Evolutionary conservation across 2,888 invertebrate species (phyloP).

Genomic region (Idaea biselata): DNA sequence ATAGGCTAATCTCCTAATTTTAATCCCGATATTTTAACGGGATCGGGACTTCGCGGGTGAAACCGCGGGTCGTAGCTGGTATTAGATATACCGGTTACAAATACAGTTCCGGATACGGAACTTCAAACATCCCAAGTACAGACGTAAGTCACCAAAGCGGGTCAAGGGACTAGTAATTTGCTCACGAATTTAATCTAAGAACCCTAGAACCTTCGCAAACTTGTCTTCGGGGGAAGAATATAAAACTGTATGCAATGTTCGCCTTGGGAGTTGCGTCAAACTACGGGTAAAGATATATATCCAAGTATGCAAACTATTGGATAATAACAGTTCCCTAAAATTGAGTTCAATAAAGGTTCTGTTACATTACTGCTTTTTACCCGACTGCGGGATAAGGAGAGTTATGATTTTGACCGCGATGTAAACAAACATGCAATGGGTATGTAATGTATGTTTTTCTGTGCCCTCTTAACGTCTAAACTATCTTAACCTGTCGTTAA

Average conservation of each 20-base stretch:
- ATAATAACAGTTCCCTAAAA: background rate
- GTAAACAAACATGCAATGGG: no score
- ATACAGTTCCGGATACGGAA: background rate
- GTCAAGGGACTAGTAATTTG: slow-evolving; percentile 15
- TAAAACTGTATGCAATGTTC: background rate
- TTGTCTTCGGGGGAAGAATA: background rate
- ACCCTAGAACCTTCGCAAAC: slow-evolving; percentile 6
- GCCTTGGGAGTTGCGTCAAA: background rate
- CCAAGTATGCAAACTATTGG: background rate
- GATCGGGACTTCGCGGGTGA: no score
- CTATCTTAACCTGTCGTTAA: no score
- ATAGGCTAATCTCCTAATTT: no score
- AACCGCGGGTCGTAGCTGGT: no score
- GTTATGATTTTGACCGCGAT: no score
- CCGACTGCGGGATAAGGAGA: no score
- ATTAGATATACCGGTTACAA: no score
- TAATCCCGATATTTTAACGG: no score
- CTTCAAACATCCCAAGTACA: background rate
- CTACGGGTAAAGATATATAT: background rate
- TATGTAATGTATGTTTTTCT: no score
- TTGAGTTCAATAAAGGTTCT: background rate
- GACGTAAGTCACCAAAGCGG: slow-evolving; percentile 1
- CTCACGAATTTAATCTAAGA: slow-evolving; percentile 11
- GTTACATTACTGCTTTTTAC: background rate
- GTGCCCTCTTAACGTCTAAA: no score